Conservation (phyloP, 1,140 invertebrate species). For the Andrena cerasifolii region DNA sequence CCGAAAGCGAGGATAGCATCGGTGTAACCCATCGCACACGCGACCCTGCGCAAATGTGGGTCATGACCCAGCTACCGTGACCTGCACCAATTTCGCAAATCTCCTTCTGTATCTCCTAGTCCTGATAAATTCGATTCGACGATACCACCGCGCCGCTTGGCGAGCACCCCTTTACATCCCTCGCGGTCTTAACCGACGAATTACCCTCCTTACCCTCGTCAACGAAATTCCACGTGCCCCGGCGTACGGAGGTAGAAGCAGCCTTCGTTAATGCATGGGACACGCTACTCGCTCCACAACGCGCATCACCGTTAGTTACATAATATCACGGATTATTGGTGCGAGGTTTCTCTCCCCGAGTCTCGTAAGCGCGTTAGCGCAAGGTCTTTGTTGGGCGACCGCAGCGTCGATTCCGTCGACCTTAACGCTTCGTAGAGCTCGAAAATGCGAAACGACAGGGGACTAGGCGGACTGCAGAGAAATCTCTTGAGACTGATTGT, state of each 20-base stretch:
- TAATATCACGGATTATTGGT: conserved; percentile 57
- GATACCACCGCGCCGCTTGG: neutral
- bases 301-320: conserved; percentile 35
- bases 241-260: too few relatives aligned
- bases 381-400: conserved; percentile 53
- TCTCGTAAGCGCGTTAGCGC: conserved; percentile 44
- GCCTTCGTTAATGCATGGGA: too few relatives aligned
- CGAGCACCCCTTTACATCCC: too few relatives aligned
- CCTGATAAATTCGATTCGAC: conserved; percentile 48
- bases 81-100: conserved; percentile 54
- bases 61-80: conserved; percentile 69
- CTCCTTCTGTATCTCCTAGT: conserved; percentile 20
- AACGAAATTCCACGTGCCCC: neutral
- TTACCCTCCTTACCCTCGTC: neutral
- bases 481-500: too few relatives aligned
- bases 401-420: conserved; percentile 21
- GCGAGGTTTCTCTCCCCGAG: conserved; percentile 60
- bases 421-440: conserved; percentile 5
- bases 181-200: neutral
- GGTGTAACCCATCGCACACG: neutral
- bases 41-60: conserved; percentile 58
- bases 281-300: conserved; percentile 8
- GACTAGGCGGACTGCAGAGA: too few relatives aligned
- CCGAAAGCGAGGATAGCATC: conserved; percentile 20
- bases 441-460: neutral